A percentile compares a stretch with the other conserved stretches of the same genome.
These are phyloP conservation scores for Lipophrys pholis DNA, from an alignment of 2,113 vertebrate genomes.

Conservation along the genomic window DNA sequence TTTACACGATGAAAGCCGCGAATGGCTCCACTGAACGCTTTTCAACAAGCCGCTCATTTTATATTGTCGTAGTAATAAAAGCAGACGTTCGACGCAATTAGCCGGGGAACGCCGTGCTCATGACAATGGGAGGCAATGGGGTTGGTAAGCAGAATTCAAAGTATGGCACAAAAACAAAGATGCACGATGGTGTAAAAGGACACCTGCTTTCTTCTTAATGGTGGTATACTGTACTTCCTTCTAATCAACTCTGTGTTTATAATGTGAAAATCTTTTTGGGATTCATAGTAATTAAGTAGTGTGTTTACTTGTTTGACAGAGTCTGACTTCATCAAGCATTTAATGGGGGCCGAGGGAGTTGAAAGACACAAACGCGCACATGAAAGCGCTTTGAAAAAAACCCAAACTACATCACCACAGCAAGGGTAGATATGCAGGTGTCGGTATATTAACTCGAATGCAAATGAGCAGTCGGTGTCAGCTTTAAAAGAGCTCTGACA, in stretches of 20 bases:
- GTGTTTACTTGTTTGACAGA: conserved; percentile 20
- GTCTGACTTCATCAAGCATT: conserved; percentile 19
- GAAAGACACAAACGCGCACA: conserved; percentile 17
- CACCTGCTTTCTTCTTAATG: background rate
- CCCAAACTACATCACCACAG: conserved; percentile 26
- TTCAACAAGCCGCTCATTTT: conserved; percentile 31
- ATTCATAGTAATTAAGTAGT: conserved; percentile 16
- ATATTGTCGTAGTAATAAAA: conserved; percentile 28
- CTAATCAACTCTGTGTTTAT: background rate
- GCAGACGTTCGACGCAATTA: conserved; percentile 40
- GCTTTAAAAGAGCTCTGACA: conserved; percentile 40
- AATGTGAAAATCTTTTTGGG: background rate
- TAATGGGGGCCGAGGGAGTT: conserved; percentile 6
- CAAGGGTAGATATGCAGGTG: conserved; percentile 40
- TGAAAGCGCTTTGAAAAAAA: conserved; percentile 43
- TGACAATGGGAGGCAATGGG: conserved; percentile 10
- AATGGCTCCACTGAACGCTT: conserved; percentile 16
- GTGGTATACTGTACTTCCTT: background rate
- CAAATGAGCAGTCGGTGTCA: conserved; percentile 50
- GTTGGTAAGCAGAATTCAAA: conserved; percentile 4
- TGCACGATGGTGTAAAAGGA: background rate
- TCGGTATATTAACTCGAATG: conserved; percentile 31
- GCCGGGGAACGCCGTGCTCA: background rate
- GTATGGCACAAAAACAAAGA: background rate
- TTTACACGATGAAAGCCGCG: conserved; percentile 18